These are phyloP conservation scores for Meandrina meandrites DNA, from an alignment of 92 coral and sea anemone genomes.

Conservation along the genomic window DNA sequence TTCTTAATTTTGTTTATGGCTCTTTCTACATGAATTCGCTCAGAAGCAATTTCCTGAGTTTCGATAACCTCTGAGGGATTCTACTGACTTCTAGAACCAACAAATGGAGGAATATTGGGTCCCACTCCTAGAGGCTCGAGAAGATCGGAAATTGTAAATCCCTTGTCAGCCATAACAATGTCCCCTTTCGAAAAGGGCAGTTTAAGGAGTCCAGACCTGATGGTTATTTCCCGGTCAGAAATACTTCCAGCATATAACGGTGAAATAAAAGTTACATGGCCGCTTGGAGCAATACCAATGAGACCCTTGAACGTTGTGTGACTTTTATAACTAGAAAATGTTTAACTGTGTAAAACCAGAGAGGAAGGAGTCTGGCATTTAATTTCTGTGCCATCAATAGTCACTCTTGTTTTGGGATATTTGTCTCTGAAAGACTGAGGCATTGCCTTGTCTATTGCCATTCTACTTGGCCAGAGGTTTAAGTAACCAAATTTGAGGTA, in stretches of 20 bases:
- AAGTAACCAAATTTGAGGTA: constrained; percentile 40
- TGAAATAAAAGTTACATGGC: constrained; percentile 50
- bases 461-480: constrained; percentile 53
- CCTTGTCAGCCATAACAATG: constrained; percentile 50
- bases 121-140: constrained; percentile 39
- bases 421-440: constrained; percentile 37
- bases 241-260: constrained; percentile 52
- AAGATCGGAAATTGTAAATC: constrained; percentile 40
- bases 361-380: constrained; percentile 58
- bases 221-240: constrained; percentile 29
- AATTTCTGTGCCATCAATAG: constrained; percentile 70
- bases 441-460: constrained; percentile 44
- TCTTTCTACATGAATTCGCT: constrained; percentile 46
- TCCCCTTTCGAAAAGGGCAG: constrained; percentile 22
- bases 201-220: constrained; percentile 33
- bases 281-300: constrained; percentile 64
- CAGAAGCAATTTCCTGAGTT: constrained; percentile 53
- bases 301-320: constrained; percentile 55
- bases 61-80: constrained; percentile 37
- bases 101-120: constrained; percentile 47
- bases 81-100: constrained; percentile 31
- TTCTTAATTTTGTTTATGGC: constrained; percentile 43
- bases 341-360: constrained; percentile 53
- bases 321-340: constrained; percentile 48
- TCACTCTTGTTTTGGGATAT: constrained; percentile 56